These are phyloP conservation scores for Sebastes miniatus DNA, from an alignment of 2,797 vertebrate species.

Conservation along the genomic window DNA sequence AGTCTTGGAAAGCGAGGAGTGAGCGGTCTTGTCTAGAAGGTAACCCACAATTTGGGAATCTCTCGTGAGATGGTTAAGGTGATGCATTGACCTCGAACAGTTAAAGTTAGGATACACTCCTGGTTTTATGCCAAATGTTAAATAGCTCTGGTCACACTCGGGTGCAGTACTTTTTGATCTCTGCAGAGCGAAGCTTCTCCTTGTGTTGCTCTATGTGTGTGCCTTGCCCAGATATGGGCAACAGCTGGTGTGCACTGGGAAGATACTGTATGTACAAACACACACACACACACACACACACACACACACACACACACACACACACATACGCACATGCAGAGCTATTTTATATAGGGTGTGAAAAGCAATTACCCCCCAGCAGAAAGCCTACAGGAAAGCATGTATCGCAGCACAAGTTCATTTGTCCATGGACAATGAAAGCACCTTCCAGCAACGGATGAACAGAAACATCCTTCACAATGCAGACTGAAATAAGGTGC, in stretches of 20 bases:
- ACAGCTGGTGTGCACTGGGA: conserved; percentile 48
- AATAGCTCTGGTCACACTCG: background rate
- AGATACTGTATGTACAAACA: conserved; percentile 5
- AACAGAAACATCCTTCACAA: conserved; percentile 2
- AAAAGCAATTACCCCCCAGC: conserved; percentile 49
- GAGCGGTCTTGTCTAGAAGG: rapidly evolving
- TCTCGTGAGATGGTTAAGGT: no score
- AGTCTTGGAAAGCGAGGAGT: no score
- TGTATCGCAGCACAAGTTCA: background rate
- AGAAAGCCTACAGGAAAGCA: conserved; percentile 11
- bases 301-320: background rate
- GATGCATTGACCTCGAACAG: no score
- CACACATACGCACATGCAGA: background rate
- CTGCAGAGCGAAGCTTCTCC: background rate
- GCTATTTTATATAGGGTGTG: conserved; percentile 32
- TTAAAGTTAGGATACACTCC: no score
- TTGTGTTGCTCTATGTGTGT: conserved; percentile 3
- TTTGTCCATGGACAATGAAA: conserved; percentile 24
- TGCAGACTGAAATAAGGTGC: background rate
- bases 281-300: background rate
- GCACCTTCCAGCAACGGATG: background rate
- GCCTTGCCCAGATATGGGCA: background rate
- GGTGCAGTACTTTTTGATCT: background rate
- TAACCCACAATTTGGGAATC: no score
- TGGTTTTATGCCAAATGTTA: background rate